Evolutionary conservation across 2,888 invertebrate genomes (phyloP).

Genomic region (Pyrocoelia pectoralis): DNA sequence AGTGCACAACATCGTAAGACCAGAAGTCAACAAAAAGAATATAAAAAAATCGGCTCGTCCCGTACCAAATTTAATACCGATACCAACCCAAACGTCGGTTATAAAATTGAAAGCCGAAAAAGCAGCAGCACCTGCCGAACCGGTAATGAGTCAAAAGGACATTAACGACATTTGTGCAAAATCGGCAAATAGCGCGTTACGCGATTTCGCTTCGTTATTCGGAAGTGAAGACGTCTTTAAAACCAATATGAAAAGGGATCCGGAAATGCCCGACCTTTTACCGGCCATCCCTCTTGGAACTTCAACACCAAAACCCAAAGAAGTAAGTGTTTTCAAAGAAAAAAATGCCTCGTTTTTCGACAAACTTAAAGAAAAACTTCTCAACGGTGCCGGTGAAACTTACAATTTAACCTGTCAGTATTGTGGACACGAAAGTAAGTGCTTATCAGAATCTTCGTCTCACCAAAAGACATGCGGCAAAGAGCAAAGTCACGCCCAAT

Average conservation of each 20-base stretch:
- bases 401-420: slow-evolving; percentile 73
- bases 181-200: slow-evolving; percentile 61
- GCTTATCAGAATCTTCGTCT: slow-evolving; percentile 80
- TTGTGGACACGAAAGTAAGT: slow-evolving; percentile 82
- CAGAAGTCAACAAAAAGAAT: slow-evolving; percentile 39
- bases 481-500: slow-evolving; percentile 51
- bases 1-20: slow-evolving; percentile 57
- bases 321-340: slow-evolving; percentile 60
- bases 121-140: slow-evolving; percentile 44
- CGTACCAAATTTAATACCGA: slow-evolving; percentile 79
- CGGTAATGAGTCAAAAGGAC: slow-evolving; percentile 59
- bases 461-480: slow-evolving; percentile 76
- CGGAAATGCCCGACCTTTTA: slow-evolving; percentile 53
- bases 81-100: slow-evolving; percentile 57
- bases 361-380: slow-evolving; percentile 77
- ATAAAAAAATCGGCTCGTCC: slow-evolving; percentile 65
- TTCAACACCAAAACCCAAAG: slow-evolving; percentile 37
- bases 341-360: slow-evolving; percentile 85
- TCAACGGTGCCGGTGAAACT: slow-evolving; percentile 70
- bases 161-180: slow-evolving; percentile 61
- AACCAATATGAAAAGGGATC: slow-evolving; percentile 31
- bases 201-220: slow-evolving; percentile 65
- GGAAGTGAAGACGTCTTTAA: slow-evolving; percentile 57
- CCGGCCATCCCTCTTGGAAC: slow-evolving; percentile 44
- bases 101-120: slow-evolving; percentile 27